Percentiles rank a stretch among this genome's conserved stretches.
Conservation (phyloP, 2,113 vertebrate genomes). For the Perca fluviatilis region DNA sequence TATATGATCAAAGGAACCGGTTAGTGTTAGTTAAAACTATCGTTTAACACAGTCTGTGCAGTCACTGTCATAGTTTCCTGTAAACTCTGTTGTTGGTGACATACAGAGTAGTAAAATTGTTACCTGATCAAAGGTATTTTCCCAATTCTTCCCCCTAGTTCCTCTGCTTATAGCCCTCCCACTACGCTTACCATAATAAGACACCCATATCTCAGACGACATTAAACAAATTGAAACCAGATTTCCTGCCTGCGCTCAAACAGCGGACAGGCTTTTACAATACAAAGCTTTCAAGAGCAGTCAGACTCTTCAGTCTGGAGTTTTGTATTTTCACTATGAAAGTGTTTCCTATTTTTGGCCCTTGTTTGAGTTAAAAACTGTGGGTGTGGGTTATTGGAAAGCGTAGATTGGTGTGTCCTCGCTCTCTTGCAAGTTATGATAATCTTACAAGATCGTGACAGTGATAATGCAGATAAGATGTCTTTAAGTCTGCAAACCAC, state of each 20-base stretch:
- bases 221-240: slow-evolving; percentile 79
- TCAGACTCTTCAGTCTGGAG: slow-evolving; percentile 32
- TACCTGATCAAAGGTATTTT: slow-evolving; percentile 66
- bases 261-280: slow-evolving; percentile 49
- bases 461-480: neutral
- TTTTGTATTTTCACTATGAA: slow-evolving; percentile 21
- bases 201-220: slow-evolving; percentile 68
- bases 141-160: slow-evolving; percentile 37
- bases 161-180: slow-evolving; percentile 52
- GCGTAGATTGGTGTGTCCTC: slow-evolving; percentile 1
- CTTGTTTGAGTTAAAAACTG: slow-evolving; percentile 22
- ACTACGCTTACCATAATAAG: slow-evolving; percentile 69
- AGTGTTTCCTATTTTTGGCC: slow-evolving; percentile 9
- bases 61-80: slow-evolving; percentile 31
- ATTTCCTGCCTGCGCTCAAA: slow-evolving; percentile 65
- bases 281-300: slow-evolving; percentile 51
- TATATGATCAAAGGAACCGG: slow-evolving; percentile 1
- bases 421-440: neutral
- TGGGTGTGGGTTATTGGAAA: neutral
- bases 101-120: slow-evolving; percentile 37
- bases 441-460: slow-evolving; percentile 1
- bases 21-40: neutral
- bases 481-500: neutral
- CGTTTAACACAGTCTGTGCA: neutral
- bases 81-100: slow-evolving; percentile 28